A percentile compares a stretch with the other conserved stretches of the same genome.
Evolutionary conservation across 2,888 invertebrate genomes (phyloP).

Genomic region (Heteromurus nitidus): DNA sequence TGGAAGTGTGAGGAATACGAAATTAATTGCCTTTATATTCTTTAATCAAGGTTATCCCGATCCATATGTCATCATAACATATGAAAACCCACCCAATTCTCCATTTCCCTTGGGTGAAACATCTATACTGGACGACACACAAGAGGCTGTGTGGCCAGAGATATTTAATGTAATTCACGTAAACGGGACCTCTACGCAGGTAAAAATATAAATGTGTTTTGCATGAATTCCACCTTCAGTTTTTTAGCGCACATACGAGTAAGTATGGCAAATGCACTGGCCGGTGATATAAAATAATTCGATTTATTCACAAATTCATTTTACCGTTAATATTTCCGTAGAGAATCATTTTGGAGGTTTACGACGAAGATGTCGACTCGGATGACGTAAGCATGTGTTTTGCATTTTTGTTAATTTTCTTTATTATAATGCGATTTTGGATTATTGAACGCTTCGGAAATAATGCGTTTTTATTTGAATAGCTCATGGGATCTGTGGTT

Average conservation of each 20-base stretch:
- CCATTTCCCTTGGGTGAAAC: conserved; percentile 37
- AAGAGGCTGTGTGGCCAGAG: conserved; percentile 55
- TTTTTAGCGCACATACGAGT: too few relatives aligned
- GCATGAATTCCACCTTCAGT: too few relatives aligned
- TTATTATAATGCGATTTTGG: too few relatives aligned
- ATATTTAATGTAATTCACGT: conserved; percentile 43
- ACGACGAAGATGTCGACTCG: conserved; percentile 56
- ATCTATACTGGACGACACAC: conserved; percentile 21
- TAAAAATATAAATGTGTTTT: too few relatives aligned
- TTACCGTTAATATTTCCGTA: too few relatives aligned
- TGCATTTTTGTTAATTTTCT: too few relatives aligned
- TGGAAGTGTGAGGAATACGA: too few relatives aligned
- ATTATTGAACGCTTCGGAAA: too few relatives aligned
- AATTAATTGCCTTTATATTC: too few relatives aligned
- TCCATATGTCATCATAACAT: conserved; percentile 41
- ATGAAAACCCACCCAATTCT: conserved; percentile 49
- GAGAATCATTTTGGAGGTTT: conserved; percentile 43
- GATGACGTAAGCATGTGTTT: conserved; percentile 56
- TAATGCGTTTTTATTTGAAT: not conserved
- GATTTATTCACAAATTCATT: too few relatives aligned
- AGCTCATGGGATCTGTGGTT: conserved; percentile 45
- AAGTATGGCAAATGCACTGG: too few relatives aligned
- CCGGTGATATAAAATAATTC: too few relatives aligned
- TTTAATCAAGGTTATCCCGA: conserved; percentile 42
- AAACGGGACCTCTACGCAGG: conserved; percentile 54